Percentiles rank a stretch among this genome's conserved stretches.
Evolutionary conservation across 2,888 invertebrate genomes (phyloP).

Genomic region (Aspidiotus rigidus): DNA sequence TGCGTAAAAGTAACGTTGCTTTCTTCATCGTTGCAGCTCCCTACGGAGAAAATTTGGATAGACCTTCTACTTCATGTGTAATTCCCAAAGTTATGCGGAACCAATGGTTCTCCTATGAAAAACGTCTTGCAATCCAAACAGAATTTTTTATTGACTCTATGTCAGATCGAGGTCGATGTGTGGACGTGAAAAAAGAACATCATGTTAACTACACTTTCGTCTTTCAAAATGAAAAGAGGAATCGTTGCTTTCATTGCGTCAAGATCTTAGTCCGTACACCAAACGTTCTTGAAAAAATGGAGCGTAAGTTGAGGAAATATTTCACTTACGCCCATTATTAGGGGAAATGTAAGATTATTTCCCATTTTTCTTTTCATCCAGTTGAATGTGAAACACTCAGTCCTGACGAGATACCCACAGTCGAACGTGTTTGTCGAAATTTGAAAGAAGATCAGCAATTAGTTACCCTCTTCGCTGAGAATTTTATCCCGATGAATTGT

Average conservation of each 20-base stretch:
- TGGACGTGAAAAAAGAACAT: conserved; percentile 61
- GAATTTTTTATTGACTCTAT: conserved; percentile 72
- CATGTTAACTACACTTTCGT: conserved; percentile 79
- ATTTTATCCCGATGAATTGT: conserved; percentile 82
- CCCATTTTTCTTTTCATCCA: conserved; percentile 41
- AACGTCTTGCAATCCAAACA: conserved; percentile 70
- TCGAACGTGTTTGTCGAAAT: conserved; percentile 62
- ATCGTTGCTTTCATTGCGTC: conserved; percentile 72
- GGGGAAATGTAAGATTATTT: no score
- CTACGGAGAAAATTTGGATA: no score
- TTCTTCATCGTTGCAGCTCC: no score
- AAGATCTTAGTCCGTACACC: conserved; percentile 74
- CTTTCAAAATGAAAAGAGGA: conserved; percentile 47
- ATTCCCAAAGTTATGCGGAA: conserved; percentile 73
- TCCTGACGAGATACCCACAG: conserved; percentile 55
- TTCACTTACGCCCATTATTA: not conserved
- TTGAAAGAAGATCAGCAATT: conserved; percentile 70
- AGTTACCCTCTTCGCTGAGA: conserved; percentile 78
- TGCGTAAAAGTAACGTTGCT: no score
- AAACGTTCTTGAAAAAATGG: conserved; percentile 80
- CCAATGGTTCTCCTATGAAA: conserved; percentile 87
- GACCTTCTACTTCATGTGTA: conserved; percentile 46
- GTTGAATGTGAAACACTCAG: conserved; percentile 66
- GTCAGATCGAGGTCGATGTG: conserved; percentile 63
- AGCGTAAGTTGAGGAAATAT: conserved; percentile 52